Evolutionary conservation across 30 jellyfish, hydroid and myxozoan species (phyloP), one percentile per base, ranked within the genome.

Genomic region (Cassiopea xamachana): DNA sequence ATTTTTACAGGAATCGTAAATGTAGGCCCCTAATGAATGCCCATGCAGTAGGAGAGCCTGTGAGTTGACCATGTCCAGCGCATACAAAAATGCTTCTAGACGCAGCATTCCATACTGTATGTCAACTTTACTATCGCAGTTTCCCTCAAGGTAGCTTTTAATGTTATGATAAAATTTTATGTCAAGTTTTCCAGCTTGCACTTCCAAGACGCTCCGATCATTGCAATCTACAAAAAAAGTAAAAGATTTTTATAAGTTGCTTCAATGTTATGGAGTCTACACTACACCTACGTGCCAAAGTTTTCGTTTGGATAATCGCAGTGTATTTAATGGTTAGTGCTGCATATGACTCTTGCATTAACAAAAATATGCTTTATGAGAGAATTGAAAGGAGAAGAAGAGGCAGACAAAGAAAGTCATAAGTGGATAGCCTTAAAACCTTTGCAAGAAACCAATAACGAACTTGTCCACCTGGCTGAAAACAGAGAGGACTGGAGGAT

Each of bases 21-120:
- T 81, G 45, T 1, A 7, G 1, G 87, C 91, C 7, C 95, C 95
- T 18, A 88, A 6, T 2, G 27, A 67, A 51, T 71, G 74, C 47
- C 86, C 91, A 18, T 2, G n/a, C 44, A 78, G 76, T 61, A 81
- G 55, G 1, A 60, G 14, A 1, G 2, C 9, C 44, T 88, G 59
- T 9, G n/a, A 1, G 19, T 88, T 88, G 51, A 79, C 60, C 49
- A 49, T 18, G 59, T 76, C 88, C 79, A 88, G 83, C 7, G 95
- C 95, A 39, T 69, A 88, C 1, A 88, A 70, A 18, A 88, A 79
- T 2, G 95, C 91, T 49, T 88, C 95, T 3, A 88, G 69, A 1
- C 87, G 87, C 87, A 88, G 79, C 87, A 88, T 88, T 16, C 95
- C 95, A 51, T 81, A 80, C 43, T 80, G 55, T n/a, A 82, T 83